Evolutionary conservation across 2,113 vertebrate genomes (phyloP).

Genomic region (Propithecus coquereli): DNA sequence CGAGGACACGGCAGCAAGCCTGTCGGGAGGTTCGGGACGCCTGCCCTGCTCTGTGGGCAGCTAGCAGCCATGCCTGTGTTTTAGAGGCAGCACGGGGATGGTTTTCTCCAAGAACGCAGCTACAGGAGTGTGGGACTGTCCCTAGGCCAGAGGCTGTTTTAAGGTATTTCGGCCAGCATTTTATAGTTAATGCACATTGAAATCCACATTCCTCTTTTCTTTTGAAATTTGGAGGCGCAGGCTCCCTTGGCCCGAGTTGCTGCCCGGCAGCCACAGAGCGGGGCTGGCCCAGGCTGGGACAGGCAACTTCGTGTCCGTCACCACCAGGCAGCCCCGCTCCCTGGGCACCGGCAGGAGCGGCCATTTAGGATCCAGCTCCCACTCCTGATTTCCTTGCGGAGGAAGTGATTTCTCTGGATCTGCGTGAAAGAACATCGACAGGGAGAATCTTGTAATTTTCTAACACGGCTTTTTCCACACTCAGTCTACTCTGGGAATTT

Average conservation of each 20-base stretch:
- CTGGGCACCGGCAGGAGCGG: neutral
- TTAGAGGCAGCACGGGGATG: neutral
- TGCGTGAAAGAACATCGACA: no score
- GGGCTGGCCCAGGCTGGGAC: neutral
- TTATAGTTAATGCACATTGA: neutral
- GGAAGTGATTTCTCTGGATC: neutral
- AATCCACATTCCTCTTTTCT: neutral
- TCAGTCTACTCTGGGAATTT: neutral
- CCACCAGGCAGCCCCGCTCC: neutral
- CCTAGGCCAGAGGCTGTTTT: neutral
- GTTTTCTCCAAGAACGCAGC: neutral
- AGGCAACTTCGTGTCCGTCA: neutral
- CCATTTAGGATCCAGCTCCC: neutral
- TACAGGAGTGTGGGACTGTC: neutral
- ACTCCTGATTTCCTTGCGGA: neutral
- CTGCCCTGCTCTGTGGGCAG: neutral
- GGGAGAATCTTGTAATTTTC: neutral
- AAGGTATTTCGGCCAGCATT: neutral
- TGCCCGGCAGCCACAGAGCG: neutral
- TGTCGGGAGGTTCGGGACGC: neutral
- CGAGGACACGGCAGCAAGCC: neutral
- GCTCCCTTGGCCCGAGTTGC: neutral
- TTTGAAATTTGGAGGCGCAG: neutral
- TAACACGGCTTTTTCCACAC: neutral
- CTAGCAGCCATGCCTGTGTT: neutral